phyloP scores from a whole-genome alignment of 35 echinoderm and acorn worm genomes.

The Amphiura filiformis region DNA sequence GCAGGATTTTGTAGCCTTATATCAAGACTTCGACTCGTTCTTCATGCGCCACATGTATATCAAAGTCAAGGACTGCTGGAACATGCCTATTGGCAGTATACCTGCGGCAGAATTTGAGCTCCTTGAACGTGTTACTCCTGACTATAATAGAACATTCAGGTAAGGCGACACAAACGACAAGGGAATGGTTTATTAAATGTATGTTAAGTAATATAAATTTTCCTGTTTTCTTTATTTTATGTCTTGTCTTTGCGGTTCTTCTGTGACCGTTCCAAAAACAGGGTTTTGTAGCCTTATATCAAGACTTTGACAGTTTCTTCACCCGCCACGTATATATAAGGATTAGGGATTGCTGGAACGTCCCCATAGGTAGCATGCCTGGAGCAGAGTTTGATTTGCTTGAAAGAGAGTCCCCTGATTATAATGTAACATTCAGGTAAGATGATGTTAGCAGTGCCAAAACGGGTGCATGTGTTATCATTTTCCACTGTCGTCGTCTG shows the following conservation, averaged over 20 bases:
- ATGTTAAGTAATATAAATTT: neutral
- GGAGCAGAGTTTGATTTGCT: slow-evolving; percentile 71
- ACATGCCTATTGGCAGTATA: slow-evolving; percentile 54
- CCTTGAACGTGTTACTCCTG: slow-evolving; percentile 60
- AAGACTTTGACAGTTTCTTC: slow-evolving; percentile 91
- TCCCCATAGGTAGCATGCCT: slow-evolving; percentile 61
- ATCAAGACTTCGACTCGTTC: slow-evolving; percentile 95
- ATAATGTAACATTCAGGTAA: slow-evolving; percentile 88
- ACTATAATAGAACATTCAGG: slow-evolving; percentile 86
- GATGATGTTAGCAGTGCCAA: neutral
- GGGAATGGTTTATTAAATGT: slow-evolving; percentile 3
- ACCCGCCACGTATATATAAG: slow-evolving; percentile 80
- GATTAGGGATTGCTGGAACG: slow-evolving; percentile 70
- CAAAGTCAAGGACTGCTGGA: slow-evolving; percentile 74
- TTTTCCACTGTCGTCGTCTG: too few species aligned
- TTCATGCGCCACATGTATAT: slow-evolving; percentile 87
- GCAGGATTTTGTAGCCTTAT: slow-evolving; percentile 87
- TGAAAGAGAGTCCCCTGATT: slow-evolving; percentile 63
- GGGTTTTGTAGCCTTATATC: neutral
- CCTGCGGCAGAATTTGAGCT: slow-evolving; percentile 76
- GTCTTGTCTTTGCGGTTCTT: neutral
- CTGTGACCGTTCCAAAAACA: neutral
- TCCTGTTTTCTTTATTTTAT: neutral
- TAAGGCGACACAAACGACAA: slow-evolving; percentile 40
- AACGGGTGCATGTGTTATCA: neutral